Percentiles rank a stretch among this genome's conserved stretches.
Evolutionary conservation across 2,113 vertebrate genomes (phyloP).

Genomic region (Gobius niger): DNA sequence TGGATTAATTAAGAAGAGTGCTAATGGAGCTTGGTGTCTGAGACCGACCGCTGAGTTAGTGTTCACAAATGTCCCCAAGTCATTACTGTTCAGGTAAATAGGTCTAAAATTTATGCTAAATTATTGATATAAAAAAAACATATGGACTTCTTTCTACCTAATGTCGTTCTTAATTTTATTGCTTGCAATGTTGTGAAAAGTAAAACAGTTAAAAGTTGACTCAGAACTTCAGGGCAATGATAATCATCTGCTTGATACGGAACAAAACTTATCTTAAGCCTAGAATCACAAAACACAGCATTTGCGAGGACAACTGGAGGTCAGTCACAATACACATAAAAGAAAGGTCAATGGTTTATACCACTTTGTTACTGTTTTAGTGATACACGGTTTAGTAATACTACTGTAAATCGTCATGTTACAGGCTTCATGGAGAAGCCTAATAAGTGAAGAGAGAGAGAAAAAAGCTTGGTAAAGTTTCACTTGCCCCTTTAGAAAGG

Average conservation of each 20-base stretch:
- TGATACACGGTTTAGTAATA: too few species aligned
- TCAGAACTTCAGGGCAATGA: conserved; percentile 22
- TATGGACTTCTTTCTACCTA: neutral
- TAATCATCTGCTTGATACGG: conserved; percentile 47
- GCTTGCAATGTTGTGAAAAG: conserved; percentile 20
- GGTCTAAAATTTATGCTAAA: conserved; percentile 27
- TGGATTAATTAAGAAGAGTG: conserved; percentile 74
- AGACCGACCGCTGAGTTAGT: conserved; percentile 18
- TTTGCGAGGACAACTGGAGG: conserved; percentile 43
- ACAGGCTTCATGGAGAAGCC: too few species aligned
- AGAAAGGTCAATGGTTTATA: neutral
- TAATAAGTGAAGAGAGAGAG: too few species aligned
- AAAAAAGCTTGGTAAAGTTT: too few species aligned
- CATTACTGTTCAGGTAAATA: conserved; percentile 52
- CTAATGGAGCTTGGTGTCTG: conserved; percentile 43
- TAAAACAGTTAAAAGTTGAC: conserved; percentile 29
- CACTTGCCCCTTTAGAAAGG: too few species aligned
- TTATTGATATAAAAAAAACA: conserved; percentile 16
- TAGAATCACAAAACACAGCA: conserved; percentile 54
- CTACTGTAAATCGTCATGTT: too few species aligned
- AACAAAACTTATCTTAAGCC: conserved; percentile 65
- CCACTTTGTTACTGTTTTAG: neutral
- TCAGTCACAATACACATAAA: conserved; percentile 16
- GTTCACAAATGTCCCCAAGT: conserved; percentile 26
- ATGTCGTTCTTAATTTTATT: neutral